Percentiles rank a stretch among this genome's conserved stretches.
Conservation (phyloP, 2,888 invertebrate genomes). For the Ceratothoa steindachneri region DNA sequence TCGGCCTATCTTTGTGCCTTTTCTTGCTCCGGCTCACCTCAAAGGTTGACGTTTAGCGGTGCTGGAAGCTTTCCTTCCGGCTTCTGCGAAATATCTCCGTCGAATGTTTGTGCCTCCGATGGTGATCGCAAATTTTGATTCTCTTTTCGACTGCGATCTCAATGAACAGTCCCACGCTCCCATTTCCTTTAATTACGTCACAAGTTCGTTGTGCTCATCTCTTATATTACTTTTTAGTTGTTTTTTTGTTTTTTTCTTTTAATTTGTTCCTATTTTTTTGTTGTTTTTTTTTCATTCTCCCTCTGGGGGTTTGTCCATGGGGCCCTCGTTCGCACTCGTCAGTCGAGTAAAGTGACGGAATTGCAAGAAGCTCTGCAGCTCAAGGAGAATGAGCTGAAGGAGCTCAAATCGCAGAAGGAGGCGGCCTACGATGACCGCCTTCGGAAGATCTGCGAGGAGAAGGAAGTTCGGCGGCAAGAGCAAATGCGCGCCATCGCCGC, state of each 20-base stretch:
- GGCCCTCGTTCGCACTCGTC: background rate
- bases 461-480: slow-evolving; percentile 23
- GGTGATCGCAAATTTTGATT: too few species aligned
- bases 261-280: background rate
- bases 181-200: too few species aligned
- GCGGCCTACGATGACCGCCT: slow-evolving; percentile 35
- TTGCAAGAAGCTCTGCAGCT: slow-evolving; percentile 29
- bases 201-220: too few species aligned
- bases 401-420: slow-evolving; percentile 18
- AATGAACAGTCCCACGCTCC: too few species aligned
- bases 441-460: slow-evolving; percentile 30
- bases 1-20: too few species aligned
- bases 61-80: too few species aligned
- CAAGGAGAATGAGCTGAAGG: slow-evolving; percentile 20
- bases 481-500: slow-evolving; percentile 18
- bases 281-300: slow-evolving; percentile 34
- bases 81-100: too few species aligned
- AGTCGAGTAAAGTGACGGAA: slow-evolving; percentile 41
- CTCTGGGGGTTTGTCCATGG: slow-evolving; percentile 18
- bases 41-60: too few species aligned
- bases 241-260: background rate
- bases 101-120: too few species aligned
- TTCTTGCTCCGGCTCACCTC: too few species aligned
- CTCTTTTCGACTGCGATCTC: too few species aligned
- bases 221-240: too few species aligned